Percentiles rank a stretch among this genome's conserved stretches.
Conservation (phyloP, 2,113 vertebrate species). For the Montifringilla adamsi region DNA sequence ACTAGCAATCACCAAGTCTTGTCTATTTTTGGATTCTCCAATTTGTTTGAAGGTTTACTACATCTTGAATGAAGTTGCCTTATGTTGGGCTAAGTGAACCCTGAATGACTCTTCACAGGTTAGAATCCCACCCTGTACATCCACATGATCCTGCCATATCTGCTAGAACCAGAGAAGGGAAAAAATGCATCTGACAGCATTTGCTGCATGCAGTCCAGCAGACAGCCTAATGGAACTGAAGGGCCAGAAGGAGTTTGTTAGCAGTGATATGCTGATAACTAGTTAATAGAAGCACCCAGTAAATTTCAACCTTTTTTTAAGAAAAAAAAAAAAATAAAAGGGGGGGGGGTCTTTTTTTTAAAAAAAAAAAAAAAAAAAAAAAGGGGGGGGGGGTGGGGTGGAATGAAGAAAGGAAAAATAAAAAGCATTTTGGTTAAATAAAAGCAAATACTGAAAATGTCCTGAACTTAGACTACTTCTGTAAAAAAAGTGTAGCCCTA, state of each 20-base stretch:
- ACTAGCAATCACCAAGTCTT: not conserved
- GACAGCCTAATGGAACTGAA: not conserved
- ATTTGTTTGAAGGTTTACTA: not conserved
- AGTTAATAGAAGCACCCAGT: not conserved
- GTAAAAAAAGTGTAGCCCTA: not conserved
- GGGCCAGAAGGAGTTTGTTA: not conserved
- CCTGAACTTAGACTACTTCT: not conserved
- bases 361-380: too few species aligned
- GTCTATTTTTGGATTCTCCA: not conserved
- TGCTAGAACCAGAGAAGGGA: not conserved
- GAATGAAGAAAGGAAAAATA: too few species aligned
- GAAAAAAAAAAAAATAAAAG: too few species aligned
- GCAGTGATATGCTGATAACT: not conserved
- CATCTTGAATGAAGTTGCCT: not conserved
- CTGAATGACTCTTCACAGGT: not conserved
- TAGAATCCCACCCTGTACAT: not conserved
- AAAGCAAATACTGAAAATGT: not conserved
- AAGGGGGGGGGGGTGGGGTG: rapidly evolving
- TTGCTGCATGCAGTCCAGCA: not conserved
- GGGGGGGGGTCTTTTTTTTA: not conserved
- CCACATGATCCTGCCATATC: not conserved
- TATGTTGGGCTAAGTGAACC: not conserved
- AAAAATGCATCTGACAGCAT: not conserved
- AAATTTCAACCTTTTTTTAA: not conserved
- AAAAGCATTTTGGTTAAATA: not conserved